Conservation (phyloP, 2,797 vertebrate genomes). For the Champsocephalus gunnari region DNA sequence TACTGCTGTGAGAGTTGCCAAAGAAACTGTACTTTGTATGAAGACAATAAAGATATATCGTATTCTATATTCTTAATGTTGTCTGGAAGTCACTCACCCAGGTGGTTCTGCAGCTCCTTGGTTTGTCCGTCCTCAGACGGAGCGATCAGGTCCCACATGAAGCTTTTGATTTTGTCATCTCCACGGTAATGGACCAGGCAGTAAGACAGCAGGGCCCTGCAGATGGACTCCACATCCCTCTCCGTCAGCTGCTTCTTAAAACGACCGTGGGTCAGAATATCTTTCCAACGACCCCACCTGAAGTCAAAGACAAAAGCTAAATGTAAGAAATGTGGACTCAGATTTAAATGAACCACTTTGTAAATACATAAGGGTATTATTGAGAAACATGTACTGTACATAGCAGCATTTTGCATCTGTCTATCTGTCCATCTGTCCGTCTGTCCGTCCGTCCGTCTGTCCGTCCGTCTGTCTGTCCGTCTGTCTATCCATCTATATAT, state of each 20-base stretch:
- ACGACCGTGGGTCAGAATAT: conserved; percentile 95
- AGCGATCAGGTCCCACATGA: conserved; percentile 99
- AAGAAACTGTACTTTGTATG: too few relatives aligned
- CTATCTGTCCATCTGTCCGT: too few relatives aligned
- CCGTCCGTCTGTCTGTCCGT: accelerated
- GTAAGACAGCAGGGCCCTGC: conserved; percentile 94
- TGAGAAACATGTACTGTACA: too few relatives aligned
- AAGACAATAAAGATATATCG: too few relatives aligned
- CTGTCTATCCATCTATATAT: too few relatives aligned
- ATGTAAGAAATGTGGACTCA: neutral
- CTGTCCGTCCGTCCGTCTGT: accelerated
- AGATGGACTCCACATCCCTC: conserved; percentile 96
- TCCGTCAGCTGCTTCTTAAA: conserved; percentile 97
- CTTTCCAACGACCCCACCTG: conserved; percentile 98
- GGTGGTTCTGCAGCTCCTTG: conserved; percentile 96
- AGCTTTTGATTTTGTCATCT: conserved; percentile 99
- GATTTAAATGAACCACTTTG: neutral
- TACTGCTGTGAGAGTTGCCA: too few relatives aligned
- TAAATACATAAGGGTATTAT: neutral
- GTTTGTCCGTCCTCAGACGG: conserved; percentile 96
- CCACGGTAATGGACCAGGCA: conserved; percentile 97
- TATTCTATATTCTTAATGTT: neutral
- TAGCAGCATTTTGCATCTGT: too few relatives aligned
- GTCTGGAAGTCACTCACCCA: conserved; percentile 83
- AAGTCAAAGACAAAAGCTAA: conserved; percentile 12